Conservation (phyloP, 2,113 vertebrate genomes). For the Lampris incognitus region DNA sequence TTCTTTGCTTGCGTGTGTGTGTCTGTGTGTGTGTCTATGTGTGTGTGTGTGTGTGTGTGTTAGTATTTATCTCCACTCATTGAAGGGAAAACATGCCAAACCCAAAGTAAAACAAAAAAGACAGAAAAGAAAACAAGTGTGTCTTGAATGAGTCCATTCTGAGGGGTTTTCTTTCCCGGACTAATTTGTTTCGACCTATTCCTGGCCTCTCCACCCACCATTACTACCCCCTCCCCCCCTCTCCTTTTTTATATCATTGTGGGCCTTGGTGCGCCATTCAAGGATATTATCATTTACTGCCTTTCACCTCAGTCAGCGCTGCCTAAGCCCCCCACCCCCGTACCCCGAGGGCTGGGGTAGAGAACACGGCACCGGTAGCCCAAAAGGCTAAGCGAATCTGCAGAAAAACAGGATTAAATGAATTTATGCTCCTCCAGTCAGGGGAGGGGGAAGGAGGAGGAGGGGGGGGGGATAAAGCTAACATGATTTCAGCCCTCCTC, state of each 20-base stretch:
- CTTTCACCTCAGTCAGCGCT: slow-evolving; percentile 58
- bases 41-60: not conserved
- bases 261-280: slow-evolving; percentile 65
- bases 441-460: slow-evolving; percentile 47
- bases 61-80: not conserved
- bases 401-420: slow-evolving; percentile 86
- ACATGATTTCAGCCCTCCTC: slow-evolving; percentile 84
- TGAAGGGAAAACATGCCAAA: slow-evolving; percentile 8
- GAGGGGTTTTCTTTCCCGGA: slow-evolving; percentile 26
- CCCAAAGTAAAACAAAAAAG: not conserved
- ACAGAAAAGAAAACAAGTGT: not conserved
- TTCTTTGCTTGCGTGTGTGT: not conserved
- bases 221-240: not conserved
- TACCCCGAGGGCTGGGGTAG: slow-evolving; percentile 75
- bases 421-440: slow-evolving; percentile 81
- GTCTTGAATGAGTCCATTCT: slow-evolving; percentile 27
- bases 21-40: not conserved
- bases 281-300: slow-evolving; percentile 78
- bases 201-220: slow-evolving; percentile 44
- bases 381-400: slow-evolving; percentile 80
- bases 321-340: slow-evolving; percentile 52
- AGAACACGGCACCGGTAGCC: slow-evolving; percentile 72
- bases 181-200: slow-evolving; percentile 68
- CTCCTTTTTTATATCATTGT: slow-evolving; percentile 70
- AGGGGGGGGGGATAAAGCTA: slow-evolving; percentile 75